phyloP scores from a whole-genome alignment of 2,113 vertebrate species.

The Blennius ocellaris region DNA sequence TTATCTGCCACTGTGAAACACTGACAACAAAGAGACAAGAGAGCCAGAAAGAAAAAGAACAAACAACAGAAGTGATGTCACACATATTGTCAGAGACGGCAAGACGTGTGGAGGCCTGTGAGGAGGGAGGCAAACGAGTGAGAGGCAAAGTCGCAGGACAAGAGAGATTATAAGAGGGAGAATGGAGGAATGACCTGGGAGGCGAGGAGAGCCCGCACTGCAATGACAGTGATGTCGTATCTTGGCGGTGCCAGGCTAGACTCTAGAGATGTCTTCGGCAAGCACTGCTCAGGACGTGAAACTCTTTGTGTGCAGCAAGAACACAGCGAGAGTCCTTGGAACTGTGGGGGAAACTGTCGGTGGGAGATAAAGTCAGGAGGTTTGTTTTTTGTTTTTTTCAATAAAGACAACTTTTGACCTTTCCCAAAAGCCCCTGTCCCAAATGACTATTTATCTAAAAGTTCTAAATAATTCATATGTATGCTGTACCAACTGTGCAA shows the following conservation, averaged over 20 bases:
- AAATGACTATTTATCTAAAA: neutral
- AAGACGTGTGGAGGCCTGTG: slow-evolving; percentile 38
- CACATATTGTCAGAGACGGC: slow-evolving; percentile 25
- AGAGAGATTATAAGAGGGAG: slow-evolving; percentile 29
- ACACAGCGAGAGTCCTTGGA: slow-evolving; percentile 22
- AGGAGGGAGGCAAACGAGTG: slow-evolving; percentile 26
- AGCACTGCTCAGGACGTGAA: slow-evolving; percentile 47
- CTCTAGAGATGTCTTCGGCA: slow-evolving; percentile 66
- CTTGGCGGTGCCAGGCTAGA: slow-evolving; percentile 63
- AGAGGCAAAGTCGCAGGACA: slow-evolving; percentile 30
- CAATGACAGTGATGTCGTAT: slow-evolving; percentile 63
- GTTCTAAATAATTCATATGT: no score
- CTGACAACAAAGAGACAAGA: slow-evolving; percentile 53
- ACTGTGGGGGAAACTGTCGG: slow-evolving; percentile 27
- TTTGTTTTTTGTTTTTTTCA: no score
- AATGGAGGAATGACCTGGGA: slow-evolving; percentile 26
- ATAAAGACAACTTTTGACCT: neutral
- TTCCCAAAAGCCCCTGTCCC: neutral
- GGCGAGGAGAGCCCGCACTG: slow-evolving; percentile 45
- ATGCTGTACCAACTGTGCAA: no score
- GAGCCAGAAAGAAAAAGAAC: slow-evolving; percentile 45
- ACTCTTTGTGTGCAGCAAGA: slow-evolving; percentile 47
- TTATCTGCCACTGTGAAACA: slow-evolving; percentile 16
- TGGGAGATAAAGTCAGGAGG: slow-evolving; percentile 13
- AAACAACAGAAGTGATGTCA: slow-evolving; percentile 67